phyloP scores from a whole-genome alignment of 2,797 vertebrate species.

The Linurgus olivaceus region DNA sequence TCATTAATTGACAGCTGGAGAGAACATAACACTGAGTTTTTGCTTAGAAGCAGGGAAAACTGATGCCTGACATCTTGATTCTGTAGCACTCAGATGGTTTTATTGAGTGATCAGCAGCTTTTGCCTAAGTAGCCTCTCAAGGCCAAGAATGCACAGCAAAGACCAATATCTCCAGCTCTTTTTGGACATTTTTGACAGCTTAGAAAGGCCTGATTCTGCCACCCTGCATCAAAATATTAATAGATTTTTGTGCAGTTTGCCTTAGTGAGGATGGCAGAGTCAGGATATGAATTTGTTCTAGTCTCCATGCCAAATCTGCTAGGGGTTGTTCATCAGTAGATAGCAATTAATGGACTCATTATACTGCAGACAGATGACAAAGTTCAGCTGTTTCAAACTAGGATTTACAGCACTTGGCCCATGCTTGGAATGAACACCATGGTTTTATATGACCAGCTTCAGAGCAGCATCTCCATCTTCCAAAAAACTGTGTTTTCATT shows the following conservation, averaged over 20 bases:
- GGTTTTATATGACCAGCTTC: neutral
- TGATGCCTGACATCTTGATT: neutral
- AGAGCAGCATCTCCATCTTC: neutral
- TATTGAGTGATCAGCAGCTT: conserved; percentile 21
- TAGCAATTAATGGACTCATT: neutral
- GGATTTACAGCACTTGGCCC: neutral
- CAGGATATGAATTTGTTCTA: neutral
- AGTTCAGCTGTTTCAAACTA: neutral
- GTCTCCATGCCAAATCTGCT: neutral
- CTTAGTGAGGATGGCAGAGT: conserved; percentile 20
- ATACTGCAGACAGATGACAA: neutral
- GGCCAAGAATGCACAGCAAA: neutral
- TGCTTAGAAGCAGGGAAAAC: neutral
- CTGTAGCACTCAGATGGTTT: neutral
- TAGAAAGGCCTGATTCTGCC: neutral
- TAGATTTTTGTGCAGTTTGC: conserved; percentile 6
- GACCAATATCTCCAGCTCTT: neutral
- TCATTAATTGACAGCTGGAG: conserved; percentile 9
- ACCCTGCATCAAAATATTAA: neutral
- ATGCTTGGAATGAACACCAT: neutral
- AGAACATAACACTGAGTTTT: neutral
- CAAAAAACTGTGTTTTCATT: neutral
- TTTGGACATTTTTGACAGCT: neutral
- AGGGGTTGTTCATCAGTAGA: neutral
- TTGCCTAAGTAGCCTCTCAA: neutral